Percentiles rank a stretch among this genome's conserved stretches.
Evolutionary conservation across 2,797 vertebrate genomes (phyloP).

Genomic region (Brachyrhaphis roseni): DNA sequence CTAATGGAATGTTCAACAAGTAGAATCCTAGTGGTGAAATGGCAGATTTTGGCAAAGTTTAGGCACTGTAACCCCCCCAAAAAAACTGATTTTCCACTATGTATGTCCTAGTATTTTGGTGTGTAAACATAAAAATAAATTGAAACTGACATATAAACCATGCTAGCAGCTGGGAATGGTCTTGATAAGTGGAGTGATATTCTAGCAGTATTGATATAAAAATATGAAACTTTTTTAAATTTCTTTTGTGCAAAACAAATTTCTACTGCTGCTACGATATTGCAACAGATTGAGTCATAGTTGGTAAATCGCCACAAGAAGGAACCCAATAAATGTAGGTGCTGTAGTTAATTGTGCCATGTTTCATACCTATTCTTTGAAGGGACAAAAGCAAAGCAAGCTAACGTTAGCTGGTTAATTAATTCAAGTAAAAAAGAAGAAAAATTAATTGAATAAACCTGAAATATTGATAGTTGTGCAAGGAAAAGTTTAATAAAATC

Average conservation of each 20-base stretch:
- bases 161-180: not conserved
- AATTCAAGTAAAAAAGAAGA: too few relatives aligned
- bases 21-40: constrained; percentile 41
- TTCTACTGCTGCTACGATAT: not conserved
- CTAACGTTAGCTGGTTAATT: not conserved
- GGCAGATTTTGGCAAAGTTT: constrained; percentile 12
- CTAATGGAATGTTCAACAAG: constrained; percentile 51
- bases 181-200: not conserved
- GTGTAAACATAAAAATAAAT: constrained; percentile 20
- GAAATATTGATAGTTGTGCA: too few relatives aligned
- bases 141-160: not conserved
- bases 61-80: constrained; percentile 6
- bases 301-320: not conserved
- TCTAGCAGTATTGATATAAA: not conserved
- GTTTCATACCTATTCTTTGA: not conserved
- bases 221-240: not conserved
- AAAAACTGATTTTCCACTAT: constrained; percentile 15
- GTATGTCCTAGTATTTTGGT: constrained; percentile 31
- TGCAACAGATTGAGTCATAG: not conserved
- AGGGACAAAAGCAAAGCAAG: not conserved
- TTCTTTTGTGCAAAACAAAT: not conserved
- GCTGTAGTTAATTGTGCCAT: not conserved
- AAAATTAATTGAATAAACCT: too few relatives aligned
- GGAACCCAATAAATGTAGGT: not conserved
- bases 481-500: too few relatives aligned